phyloP scores from a whole-genome alignment of 2,888 invertebrate genomes.

The Petrolisthes manimaculis region DNA sequence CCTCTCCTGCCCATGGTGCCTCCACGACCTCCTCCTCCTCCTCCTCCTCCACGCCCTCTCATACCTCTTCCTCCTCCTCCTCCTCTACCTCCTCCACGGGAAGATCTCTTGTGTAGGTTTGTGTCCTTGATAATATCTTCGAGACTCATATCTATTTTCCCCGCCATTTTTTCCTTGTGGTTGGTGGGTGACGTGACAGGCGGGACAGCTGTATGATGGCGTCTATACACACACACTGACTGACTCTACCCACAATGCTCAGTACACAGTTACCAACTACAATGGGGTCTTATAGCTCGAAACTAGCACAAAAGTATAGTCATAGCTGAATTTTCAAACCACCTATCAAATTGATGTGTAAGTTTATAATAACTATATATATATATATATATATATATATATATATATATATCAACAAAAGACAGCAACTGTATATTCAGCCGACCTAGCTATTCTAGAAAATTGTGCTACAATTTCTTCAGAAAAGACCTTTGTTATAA shows the following conservation, averaged over 20 bases:
- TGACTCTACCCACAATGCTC: conserved; percentile 4
- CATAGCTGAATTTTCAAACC: not conserved
- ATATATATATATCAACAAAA: too few species aligned
- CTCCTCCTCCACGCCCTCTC: conserved; percentile 69
- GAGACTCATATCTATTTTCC: conserved; percentile 95
- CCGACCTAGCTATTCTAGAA: too few species aligned
- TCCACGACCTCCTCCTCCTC: conserved; percentile 72
- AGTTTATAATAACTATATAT: not conserved
- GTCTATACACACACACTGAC: not conserved
- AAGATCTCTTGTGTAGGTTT: too few species aligned
- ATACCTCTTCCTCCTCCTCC: conserved; percentile 68
- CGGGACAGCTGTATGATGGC: not conserved
- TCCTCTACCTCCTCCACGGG: conserved; percentile 71
- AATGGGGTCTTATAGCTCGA: too few species aligned
- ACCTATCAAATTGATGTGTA: not conserved
- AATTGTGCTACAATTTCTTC: too few species aligned
- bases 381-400: conserved; percentile 1
- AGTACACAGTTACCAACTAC: not conserved
- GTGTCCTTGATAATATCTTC: conserved; percentile 92
- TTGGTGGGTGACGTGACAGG: too few species aligned
- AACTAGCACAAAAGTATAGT: not conserved
- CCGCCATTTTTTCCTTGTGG: not conserved
- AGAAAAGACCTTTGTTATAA: too few species aligned
- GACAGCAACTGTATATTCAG: too few species aligned
- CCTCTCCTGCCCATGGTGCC: conserved; percentile 73